Percentiles rank a stretch among this genome's conserved stretches.
Evolutionary conservation across 2,888 invertebrate species (phyloP).

Genomic region (Palloptera scutellata): DNA sequence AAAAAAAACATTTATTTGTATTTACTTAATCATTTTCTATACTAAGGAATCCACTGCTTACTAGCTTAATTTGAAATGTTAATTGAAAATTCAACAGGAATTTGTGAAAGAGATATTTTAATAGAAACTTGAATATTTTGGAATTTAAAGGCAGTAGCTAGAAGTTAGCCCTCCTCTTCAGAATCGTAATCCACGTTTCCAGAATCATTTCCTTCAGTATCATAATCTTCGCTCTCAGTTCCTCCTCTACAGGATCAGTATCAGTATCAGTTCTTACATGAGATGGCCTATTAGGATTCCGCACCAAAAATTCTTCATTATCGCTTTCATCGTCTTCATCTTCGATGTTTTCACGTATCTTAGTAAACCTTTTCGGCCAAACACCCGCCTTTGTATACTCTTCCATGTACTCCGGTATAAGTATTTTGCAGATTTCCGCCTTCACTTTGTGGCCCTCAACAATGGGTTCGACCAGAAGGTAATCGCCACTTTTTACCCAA

Average conservation of each 20-base stretch:
- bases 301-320: slow-evolving; percentile 47
- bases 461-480: slow-evolving; percentile 87
- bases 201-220: too few relatives aligned
- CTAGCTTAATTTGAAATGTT: too few relatives aligned
- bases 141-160: too few relatives aligned
- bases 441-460: slow-evolving; percentile 93
- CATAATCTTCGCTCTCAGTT: slow-evolving; percentile 39
- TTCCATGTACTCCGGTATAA: slow-evolving; percentile 74
- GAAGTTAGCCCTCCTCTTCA: slow-evolving; percentile 20
- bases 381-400: slow-evolving; percentile 70
- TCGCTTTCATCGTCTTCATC: slow-evolving; percentile 45
- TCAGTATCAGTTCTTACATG: too few relatives aligned
- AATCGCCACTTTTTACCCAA: slow-evolving; percentile 93
- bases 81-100: too few relatives aligned
- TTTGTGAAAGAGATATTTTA: too few relatives aligned
- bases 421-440: slow-evolving; percentile 85
- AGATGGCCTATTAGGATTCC: too few relatives aligned
- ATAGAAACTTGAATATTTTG: too few relatives aligned
- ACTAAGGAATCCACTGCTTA: too few relatives aligned
- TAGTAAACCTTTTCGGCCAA: slow-evolving; percentile 66
- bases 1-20: too few relatives aligned
- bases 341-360: slow-evolving; percentile 59
- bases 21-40: too few relatives aligned
- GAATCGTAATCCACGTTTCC: too few relatives aligned
- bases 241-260: slow-evolving; percentile 48